Evolutionary conservation across 2,888 invertebrate species (phyloP).

Genomic region (Phrixothrix hirtus): DNA sequence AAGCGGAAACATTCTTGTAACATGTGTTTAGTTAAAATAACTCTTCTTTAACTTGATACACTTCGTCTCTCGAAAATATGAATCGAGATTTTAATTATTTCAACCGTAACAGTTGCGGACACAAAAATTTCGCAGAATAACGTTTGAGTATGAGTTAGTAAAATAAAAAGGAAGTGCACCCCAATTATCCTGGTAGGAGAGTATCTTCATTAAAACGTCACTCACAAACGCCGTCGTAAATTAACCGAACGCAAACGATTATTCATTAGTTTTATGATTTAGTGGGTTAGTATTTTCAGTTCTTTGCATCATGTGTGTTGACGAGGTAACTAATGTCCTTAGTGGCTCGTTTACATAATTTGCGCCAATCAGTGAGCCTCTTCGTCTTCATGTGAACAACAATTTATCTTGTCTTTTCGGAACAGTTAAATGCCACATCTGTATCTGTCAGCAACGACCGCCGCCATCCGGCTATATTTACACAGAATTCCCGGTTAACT

Average conservation of each 20-base stretch:
- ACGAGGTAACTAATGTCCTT: slow-evolving; percentile 41
- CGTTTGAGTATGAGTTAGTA: not conserved
- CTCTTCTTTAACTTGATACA: not conserved
- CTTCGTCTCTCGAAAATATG: not conserved
- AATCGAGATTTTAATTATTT: not conserved
- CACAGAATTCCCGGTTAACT: slow-evolving; percentile 15
- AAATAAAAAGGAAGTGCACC: slow-evolving; percentile 30
- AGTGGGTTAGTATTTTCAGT: slow-evolving; percentile 31
- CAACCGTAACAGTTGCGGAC: no score
- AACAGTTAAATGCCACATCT: slow-evolving; percentile 55
- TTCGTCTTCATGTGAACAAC: slow-evolving; percentile 49
- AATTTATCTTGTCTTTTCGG: slow-evolving; percentile 52
- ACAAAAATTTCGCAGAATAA: no score
- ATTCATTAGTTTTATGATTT: slow-evolving; percentile 50
- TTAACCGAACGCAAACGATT: slow-evolving; percentile 43
- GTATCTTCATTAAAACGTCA: slow-evolving; percentile 47
- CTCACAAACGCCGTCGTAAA: slow-evolving; percentile 47
- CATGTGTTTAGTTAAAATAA: not conserved
- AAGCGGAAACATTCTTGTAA: not conserved
- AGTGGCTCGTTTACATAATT: slow-evolving; percentile 52
- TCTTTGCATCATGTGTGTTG: slow-evolving; percentile 39
- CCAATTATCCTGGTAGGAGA: slow-evolving; percentile 31
- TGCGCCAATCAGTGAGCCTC: slow-evolving; percentile 53
- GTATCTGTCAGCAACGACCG: slow-evolving; percentile 47
- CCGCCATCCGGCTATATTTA: slow-evolving; percentile 33